Evolutionary conservation across 2,797 vertebrate genomes (phyloP).

Genomic region (Scomberomorus guttatus): DNA sequence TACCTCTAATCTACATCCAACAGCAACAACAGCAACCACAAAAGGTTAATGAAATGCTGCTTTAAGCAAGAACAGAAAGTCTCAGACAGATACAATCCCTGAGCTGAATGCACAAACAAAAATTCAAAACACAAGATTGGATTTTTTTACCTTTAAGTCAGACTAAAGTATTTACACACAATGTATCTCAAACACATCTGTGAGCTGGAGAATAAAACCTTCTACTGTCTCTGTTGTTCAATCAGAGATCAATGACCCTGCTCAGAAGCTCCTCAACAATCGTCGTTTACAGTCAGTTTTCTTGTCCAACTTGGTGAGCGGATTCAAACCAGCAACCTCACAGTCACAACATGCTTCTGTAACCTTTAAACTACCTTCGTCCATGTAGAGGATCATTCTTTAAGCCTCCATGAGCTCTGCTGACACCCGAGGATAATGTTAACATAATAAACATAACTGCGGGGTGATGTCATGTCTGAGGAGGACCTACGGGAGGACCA

Average conservation of each 20-base stretch:
- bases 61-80: too few species aligned
- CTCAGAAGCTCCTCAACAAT: background rate
- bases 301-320: background rate
- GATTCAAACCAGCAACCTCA: slow-evolving; percentile 5
- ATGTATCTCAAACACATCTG: background rate
- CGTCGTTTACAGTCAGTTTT: background rate
- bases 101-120: too few species aligned
- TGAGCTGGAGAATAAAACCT: too few species aligned
- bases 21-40: too few species aligned
- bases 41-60: too few species aligned
- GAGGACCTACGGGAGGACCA: slow-evolving; percentile 61
- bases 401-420: slow-evolving; percentile 70
- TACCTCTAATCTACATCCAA: background rate
- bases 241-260: background rate
- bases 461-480: slow-evolving; percentile 89
- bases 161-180: too few species aligned
- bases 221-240: background rate
- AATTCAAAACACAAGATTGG: too few species aligned
- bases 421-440: slow-evolving; percentile 77
- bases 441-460: slow-evolving; percentile 85
- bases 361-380: slow-evolving; percentile 26
- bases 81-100: too few species aligned
- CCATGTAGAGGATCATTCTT: slow-evolving; percentile 15
- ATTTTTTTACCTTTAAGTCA: too few species aligned
- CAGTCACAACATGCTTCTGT: background rate